Base-by-base conservation (phyloP, 2,113 vertebrate species). In the Chrysochloris asiatica region DNA sequence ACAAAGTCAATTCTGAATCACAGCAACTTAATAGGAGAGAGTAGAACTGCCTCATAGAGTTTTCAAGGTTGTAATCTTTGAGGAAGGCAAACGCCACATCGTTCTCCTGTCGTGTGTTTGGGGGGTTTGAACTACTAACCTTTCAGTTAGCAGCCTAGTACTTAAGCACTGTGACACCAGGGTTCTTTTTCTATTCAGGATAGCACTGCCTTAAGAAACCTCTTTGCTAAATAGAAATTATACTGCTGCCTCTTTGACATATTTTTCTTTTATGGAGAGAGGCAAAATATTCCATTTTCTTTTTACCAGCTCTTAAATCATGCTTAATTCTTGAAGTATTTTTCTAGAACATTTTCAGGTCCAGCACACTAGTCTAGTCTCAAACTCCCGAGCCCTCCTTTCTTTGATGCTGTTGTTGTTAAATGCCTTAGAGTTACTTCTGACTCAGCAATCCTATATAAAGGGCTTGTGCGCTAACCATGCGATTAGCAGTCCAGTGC, bases 301-400 rank as follows among this genome's bases (percentile, higher is more conserved):
- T 92, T 83, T 83, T 80, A 26, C 19, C 22, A 82, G 4, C 19
- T 9, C 21, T 77, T 96, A 83, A 93, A 22, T 94, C n/a, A 61
- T 24, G 2, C 26, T n/a, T 85, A 38, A 90, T 89, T 76, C 16
- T 36, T 79, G 19, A 6, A 63, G 36, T 54, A 79, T 36, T 76
- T 61, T 79, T 72, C 72, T 54, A 91, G 38, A 83, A 56, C 13
- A 61, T 92, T 73, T 65, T 33, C n/a, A 83, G 17, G 19, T 73
- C n/a, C 78, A 56, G 19, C 76, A 87, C 5, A 54, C 7, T 72
- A 84, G 67, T 14, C 11, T 2, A 87, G 56, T 14, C 16, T 69
- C 38, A 78, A 78, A 19, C 22, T 89, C 26, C 12, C 21, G 86
- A 67, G 52, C 5, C 45, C 10, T 48, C 28, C 48, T 93, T 73